Conservation (phyloP, 1,140 invertebrate genomes). For the Heliconius eleuchia region DNA sequence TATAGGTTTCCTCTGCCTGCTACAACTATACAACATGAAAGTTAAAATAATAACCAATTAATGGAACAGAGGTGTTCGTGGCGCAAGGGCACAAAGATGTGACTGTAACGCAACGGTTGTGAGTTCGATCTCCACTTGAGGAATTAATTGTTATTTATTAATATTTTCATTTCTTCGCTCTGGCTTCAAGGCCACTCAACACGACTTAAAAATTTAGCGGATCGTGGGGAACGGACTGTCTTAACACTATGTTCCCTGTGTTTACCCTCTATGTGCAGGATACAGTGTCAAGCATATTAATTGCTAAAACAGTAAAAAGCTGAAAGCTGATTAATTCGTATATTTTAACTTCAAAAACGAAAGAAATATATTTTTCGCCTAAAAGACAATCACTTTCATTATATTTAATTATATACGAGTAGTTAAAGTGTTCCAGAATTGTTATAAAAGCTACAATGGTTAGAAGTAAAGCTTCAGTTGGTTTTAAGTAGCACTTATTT, state of each 20-base stretch:
- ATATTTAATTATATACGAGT: conserved; percentile 11
- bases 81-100: neutral
- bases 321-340: too few species aligned
- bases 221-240: too few species aligned
- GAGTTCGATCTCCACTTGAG: neutral
- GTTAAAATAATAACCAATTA: too few species aligned
- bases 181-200: neutral
- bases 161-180: neutral
- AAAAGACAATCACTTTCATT: neutral
- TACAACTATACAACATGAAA: too few species aligned
- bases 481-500: conserved; percentile 10
- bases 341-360: neutral
- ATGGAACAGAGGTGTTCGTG: too few species aligned
- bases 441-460: conserved; percentile 10
- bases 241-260: too few species aligned
- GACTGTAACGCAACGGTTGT: neutral
- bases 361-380: neutral
- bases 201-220: neutral
- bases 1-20: too few species aligned
- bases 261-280: too few species aligned
- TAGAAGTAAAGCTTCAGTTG: conserved; percentile 6
- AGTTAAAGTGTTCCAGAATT: conserved; percentile 1
- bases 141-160: neutral
- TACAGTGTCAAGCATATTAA: too few species aligned
- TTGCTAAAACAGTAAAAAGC: too few species aligned